Percentiles rank a stretch among this genome's conserved stretches.
Conservation (phyloP, 2,797 vertebrate genomes). For the Crenuchus spilurus region DNA sequence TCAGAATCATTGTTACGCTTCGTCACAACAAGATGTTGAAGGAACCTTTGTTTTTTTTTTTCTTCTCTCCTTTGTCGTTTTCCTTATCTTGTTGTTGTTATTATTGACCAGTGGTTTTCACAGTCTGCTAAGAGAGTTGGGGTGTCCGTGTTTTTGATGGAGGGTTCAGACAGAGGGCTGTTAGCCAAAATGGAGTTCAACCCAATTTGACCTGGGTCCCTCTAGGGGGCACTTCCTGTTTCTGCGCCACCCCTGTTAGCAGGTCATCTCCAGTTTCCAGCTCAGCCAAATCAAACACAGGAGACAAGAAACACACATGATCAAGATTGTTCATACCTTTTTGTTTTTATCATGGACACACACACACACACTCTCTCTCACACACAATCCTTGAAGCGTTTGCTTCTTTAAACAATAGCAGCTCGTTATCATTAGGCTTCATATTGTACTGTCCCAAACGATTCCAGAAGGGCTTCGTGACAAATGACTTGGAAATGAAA, state of each 20-base stretch:
- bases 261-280: conserved; percentile 69
- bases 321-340: conserved; percentile 75
- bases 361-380: not conserved
- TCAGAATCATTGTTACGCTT: conserved; percentile 40
- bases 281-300: conserved; percentile 73
- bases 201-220: conserved; percentile 64
- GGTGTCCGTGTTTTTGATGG: conserved; percentile 49
- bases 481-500: conserved; percentile 34
- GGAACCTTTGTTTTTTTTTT: conserved; percentile 24
- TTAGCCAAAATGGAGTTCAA: conserved; percentile 65
- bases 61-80: conserved; percentile 10
- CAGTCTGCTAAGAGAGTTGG: conserved; percentile 60
- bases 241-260: conserved; percentile 60
- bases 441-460: conserved; percentile 41
- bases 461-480: conserved; percentile 33
- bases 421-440: conserved; percentile 55
- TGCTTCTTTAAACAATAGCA: conserved; percentile 69
- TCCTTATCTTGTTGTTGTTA: conserved; percentile 32
- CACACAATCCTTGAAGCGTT: conserved; percentile 40
- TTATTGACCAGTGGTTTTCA: conserved; percentile 48
- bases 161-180: conserved; percentile 65
- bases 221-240: conserved; percentile 38
- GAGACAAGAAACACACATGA: conserved; percentile 76
- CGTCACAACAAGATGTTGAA: conserved; percentile 51
- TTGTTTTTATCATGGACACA: conserved; percentile 47